Conservation (phyloP, 1,140 invertebrate genomes). For the Brachionus asplanchnoidis region DNA sequence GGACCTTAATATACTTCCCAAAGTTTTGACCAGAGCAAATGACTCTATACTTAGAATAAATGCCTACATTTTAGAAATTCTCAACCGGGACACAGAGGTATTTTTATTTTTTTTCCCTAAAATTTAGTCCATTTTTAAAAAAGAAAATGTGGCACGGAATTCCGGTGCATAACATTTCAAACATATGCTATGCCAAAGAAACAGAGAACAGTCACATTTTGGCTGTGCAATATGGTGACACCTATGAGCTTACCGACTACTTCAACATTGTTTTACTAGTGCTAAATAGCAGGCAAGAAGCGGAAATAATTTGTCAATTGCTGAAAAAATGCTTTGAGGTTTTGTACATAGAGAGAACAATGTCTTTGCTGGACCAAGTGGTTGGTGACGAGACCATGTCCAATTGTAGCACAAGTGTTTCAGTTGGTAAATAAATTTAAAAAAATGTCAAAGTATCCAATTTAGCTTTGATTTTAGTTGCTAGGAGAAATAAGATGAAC, state of each 20-base stretch:
- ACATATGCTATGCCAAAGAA: slow-evolving; percentile 27
- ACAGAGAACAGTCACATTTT: background rate
- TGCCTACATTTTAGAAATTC: slow-evolving; percentile 6
- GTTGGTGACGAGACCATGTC: slow-evolving; percentile 23
- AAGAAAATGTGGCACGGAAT: slow-evolving; percentile 18
- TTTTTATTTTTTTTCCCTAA: too few relatives aligned
- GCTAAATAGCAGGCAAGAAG: background rate
- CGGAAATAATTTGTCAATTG: slow-evolving; percentile 17
- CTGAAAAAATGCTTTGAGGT: slow-evolving; percentile 28
- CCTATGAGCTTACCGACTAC: background rate
- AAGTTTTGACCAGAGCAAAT: slow-evolving; percentile 1
- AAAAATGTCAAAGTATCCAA: background rate
- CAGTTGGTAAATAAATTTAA: slow-evolving; percentile 6
- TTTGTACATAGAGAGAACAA: slow-evolving; percentile 22
- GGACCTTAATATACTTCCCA: background rate
- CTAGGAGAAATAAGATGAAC: background rate
- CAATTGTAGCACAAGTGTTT: slow-evolving; percentile 24
- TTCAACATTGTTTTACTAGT: background rate
- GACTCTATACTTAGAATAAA: background rate
- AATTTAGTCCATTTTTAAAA: too few relatives aligned
- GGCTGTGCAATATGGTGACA: slow-evolving; percentile 5
- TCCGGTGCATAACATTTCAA: slow-evolving; percentile 22
- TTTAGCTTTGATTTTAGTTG: background rate
- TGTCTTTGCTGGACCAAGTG: slow-evolving; percentile 14
- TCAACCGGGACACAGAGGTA: background rate